Evolutionary conservation across 1,140 invertebrate genomes (phyloP), one percentile per base, ranked within the genome.

Genomic region (Meloidogyne floridensis): DNA sequence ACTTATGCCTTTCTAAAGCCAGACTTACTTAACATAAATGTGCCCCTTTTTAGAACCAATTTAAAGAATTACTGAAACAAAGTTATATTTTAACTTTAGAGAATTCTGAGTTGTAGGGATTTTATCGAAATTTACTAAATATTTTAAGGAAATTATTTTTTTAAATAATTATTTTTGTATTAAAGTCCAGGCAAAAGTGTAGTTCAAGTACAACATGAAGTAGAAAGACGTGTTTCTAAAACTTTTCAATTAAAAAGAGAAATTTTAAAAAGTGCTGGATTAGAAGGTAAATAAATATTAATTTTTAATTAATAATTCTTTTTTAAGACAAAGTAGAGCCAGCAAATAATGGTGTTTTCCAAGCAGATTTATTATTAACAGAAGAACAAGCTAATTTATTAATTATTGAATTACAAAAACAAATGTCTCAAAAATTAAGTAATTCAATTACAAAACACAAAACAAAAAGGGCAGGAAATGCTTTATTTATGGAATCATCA

Each of bases 321-420:
- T 59, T 15, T 82, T 42, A 6, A 59, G 56, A 59, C n/a, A 11
- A 82, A 75, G 75, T 85, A 54, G 85, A 87, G 51, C 80, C 85
- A 20, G 75, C 70, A 53, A 82, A 86, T 75, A 80, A 86, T 71
- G 85, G 85, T 3, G 86, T 87, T 18, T 86, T 86, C 54, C 85
- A 87, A 75, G 78, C 88, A 11, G 85, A 86, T 69, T 80, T 87
- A 32, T 73, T 86, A 56, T 70, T 86, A n/a, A 86, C 85, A 13
- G 86, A 87, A 78, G 54, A 78, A 15, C 85, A 86, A 43, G 51
- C 81, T 11, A 69, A 83, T 18, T 43, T 72, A 10, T 56, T 75
- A 15, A 53, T 85, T 47, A 59, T 53, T 43, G 81, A 73, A 15
- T 47, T 65, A 76, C 43, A n/a, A 8, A 81, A 59, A n/a, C 47